Base-by-base conservation (phyloP, 1,140 invertebrate species). In the Drosophila jambulina region DNA sequence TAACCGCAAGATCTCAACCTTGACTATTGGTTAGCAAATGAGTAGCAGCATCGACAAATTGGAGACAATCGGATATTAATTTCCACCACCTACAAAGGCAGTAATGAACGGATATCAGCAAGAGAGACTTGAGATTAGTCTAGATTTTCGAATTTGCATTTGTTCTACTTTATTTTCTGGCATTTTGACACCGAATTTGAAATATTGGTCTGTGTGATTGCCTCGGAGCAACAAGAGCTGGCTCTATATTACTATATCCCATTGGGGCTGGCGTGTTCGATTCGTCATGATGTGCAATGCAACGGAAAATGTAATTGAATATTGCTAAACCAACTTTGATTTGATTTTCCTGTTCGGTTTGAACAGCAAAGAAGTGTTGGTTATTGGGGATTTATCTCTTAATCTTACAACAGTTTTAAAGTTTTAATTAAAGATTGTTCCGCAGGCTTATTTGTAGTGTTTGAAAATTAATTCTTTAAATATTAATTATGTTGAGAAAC, bases 1-100 rank as follows among this genome's bases (percentile, higher is more conserved):
- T 42, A 61, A 58, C 56, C 48, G 25, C 46, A 62, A 59, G 76
- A 40, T 76, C 9, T n/a, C 49, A 80, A 56, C 83, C 83, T 86
- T 86, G 84, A 63, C 68, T 59, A 42, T 48, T 29, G 36, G 53
- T 51, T 71, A 56, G 71, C 67, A 72, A 72, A 72, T 51, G 54
- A 72, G 45, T 25, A n/a, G 53, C 19, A 15, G 13, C 29, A 71
- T 59, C 13, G 21, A 19, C 53, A 32, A 72, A 72, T 72, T 40
- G 34, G 67, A 51, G 43, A 51, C 53, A 60, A 38, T 72, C 9
- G 12, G 17, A 72, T 46, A 72, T 72, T 72, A 25, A 72, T 72
- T 19, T 42, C 36, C 21, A 25, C 15, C 65, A n/a, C 51, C 38
- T 34, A 69, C 23, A 36, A 32, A 45, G 21, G 8, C 12, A 17